These are phyloP conservation scores for Microplitis demolitor DNA, from an alignment of 1,140 invertebrate genomes.

Conservation along the genomic window DNA sequence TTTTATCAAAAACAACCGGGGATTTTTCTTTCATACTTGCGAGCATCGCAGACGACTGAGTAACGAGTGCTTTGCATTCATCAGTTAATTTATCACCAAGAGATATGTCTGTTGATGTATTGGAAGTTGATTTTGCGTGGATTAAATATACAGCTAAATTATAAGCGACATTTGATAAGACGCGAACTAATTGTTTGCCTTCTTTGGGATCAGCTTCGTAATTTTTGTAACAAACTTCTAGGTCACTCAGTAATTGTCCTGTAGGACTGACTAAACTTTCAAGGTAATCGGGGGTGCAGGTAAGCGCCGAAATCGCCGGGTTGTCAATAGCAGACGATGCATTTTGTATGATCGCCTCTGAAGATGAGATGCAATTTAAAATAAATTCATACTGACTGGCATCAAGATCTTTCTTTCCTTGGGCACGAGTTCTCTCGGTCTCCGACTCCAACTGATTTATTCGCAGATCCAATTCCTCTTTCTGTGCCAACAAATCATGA, in stretches of 20 bases:
- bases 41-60: conserved; percentile 58
- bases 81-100: conserved; percentile 71
- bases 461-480: conserved; percentile 67
- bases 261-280: conserved; percentile 58
- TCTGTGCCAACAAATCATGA: conserved; percentile 69
- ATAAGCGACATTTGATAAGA: conserved; percentile 61
- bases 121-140: conserved; percentile 73
- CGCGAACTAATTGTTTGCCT: conserved; percentile 50
- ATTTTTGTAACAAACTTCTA: conserved; percentile 50
- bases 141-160: conserved; percentile 67
- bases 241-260: conserved; percentile 50
- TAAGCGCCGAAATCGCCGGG: conserved; percentile 70
- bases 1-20: conserved; percentile 43
- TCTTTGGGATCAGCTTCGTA: conserved; percentile 48
- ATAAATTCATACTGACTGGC: conserved; percentile 50
- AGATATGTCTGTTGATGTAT: conserved; percentile 74
- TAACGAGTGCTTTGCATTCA: conserved; percentile 66
- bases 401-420: conserved; percentile 50
- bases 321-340: conserved; percentile 72
- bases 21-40: conserved; percentile 56
- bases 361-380: conserved; percentile 64
- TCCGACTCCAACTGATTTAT: conserved; percentile 58
- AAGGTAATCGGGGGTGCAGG: conserved; percentile 73
- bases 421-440: conserved; percentile 43
- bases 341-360: conserved; percentile 66